Evolutionary conservation across 1,140 invertebrate genomes (phyloP).

Genomic region (Zaprionus camerounensis): DNA sequence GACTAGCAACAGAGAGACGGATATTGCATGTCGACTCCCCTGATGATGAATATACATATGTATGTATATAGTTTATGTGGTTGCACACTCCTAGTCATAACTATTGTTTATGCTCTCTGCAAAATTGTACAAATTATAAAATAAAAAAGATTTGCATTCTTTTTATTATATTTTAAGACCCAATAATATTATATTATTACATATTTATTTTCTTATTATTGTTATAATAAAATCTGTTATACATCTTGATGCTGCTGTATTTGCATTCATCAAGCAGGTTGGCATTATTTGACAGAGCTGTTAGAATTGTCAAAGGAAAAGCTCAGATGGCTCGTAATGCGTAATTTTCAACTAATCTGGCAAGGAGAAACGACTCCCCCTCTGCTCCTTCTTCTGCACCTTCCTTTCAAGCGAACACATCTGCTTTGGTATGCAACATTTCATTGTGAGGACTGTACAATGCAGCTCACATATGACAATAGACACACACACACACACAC

Average conservation of each 20-base stretch:
- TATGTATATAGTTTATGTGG: no score
- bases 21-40: no score
- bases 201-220: neutral
- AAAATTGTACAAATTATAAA: no score
- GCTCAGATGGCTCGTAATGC: constrained; percentile 4
- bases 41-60: no score
- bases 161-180: no score
- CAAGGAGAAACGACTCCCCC: neutral
- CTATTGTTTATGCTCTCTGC: no score
- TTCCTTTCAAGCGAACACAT: neutral
- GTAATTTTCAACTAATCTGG: constrained; percentile 8
- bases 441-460: constrained; percentile 1
- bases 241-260: neutral
- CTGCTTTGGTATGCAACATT: constrained; percentile 16
- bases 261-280: neutral
- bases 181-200: no score
- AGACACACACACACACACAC: neutral
- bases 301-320: neutral
- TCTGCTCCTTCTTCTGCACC: neutral
- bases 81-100: no score
- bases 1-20: no score
- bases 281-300: neutral
- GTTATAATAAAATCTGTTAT: neutral
- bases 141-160: no score
- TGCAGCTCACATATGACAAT: constrained; percentile 1